These are phyloP conservation scores for Petrocephalus schoutedeni DNA, from an alignment of 2,797 vertebrate species.

Conservation along the genomic window DNA sequence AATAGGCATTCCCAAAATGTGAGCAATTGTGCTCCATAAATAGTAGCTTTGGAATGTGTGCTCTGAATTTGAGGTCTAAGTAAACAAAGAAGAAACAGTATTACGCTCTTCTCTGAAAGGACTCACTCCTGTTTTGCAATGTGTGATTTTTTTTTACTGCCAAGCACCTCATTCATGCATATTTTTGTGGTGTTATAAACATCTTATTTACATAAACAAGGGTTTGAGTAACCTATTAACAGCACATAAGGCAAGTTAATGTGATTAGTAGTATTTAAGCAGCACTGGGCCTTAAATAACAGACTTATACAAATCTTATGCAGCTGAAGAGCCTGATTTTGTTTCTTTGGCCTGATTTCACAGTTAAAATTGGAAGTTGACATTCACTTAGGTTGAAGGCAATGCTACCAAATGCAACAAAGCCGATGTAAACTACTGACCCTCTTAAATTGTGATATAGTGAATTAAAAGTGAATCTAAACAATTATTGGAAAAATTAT, in stretches of 20 bases:
- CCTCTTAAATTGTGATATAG: not conserved
- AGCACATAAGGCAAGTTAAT: not conserved
- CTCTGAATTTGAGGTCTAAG: not conserved
- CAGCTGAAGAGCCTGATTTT: not conserved
- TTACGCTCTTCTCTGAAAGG: not conserved
- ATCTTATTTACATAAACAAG: not conserved
- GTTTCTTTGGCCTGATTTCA: not conserved
- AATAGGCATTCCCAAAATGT: not conserved
- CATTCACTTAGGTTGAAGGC: not conserved
- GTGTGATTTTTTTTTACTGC: not conserved
- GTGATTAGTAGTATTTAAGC: not conserved
- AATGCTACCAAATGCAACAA: not conserved
- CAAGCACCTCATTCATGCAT: not conserved
- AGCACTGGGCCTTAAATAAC: not conserved
- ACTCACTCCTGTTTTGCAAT: no score
- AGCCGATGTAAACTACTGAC: not conserved
- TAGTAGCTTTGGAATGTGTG: not conserved
- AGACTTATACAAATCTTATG: not conserved
- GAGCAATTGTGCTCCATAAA: not conserved
- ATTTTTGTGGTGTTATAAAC: not conserved
- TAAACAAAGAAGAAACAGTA: not conserved
- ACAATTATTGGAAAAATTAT: not conserved
- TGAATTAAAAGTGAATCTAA: not conserved
- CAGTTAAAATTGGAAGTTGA: not conserved
- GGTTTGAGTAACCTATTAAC: not conserved